phyloP scores from a whole-genome alignment of 1,140 invertebrate genomes.

The Ectropis grisescens region DNA sequence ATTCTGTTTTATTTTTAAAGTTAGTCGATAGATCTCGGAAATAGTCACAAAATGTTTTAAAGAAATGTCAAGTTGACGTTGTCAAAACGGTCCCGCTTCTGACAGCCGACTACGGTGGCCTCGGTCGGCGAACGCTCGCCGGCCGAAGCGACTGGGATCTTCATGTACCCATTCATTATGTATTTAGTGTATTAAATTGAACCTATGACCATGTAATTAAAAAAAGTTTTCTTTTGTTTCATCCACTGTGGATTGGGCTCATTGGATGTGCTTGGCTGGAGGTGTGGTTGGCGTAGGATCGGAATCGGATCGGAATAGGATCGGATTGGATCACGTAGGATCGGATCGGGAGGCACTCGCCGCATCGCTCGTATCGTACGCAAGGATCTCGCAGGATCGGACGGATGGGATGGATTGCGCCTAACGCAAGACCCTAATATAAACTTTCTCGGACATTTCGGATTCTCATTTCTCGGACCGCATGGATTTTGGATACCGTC shows the following conservation, averaged over 20 bases:
- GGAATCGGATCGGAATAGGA: slow-evolving; percentile 16
- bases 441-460: slow-evolving; percentile 5
- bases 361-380: slow-evolving; percentile 27
- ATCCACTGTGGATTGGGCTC: slow-evolving; percentile 62
- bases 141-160: too few species aligned
- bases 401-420: slow-evolving; percentile 5
- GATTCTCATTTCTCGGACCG: slow-evolving; percentile 12
- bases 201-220: slow-evolving; percentile 56
- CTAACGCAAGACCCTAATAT: too few species aligned
- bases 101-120: too few species aligned
- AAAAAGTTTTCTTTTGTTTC: slow-evolving; percentile 65
- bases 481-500: slow-evolving; percentile 8
- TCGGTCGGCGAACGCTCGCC: too few species aligned
- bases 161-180: too few species aligned
- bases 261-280: slow-evolving; percentile 53
- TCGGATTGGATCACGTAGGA: slow-evolving; percentile 18
- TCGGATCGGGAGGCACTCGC: slow-evolving; percentile 19
- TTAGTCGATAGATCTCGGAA: too few species aligned
- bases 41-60: too few species aligned
- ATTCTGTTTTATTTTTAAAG: too few species aligned
- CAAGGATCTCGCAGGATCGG: slow-evolving; percentile 24
- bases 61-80: too few species aligned
- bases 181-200: too few species aligned
- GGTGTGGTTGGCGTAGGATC: slow-evolving; percentile 39
- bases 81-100: too few species aligned